Evolutionary conservation across 2,797 vertebrate genomes (phyloP).

Genomic region (Typhlichthys subterraneus): DNA sequence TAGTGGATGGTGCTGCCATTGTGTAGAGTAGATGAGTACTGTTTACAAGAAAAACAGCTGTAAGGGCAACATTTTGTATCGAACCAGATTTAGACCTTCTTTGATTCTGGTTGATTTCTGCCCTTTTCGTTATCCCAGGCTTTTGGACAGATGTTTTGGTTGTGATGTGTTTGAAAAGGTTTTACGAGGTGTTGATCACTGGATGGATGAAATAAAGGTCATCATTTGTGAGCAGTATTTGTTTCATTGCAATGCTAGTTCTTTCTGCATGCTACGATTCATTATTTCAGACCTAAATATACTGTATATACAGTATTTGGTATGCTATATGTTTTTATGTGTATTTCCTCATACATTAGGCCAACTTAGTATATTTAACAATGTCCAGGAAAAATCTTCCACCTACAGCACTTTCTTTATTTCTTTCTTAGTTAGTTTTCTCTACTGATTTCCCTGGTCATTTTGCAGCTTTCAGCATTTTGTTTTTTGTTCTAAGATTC

Average conservation of each 20-base stretch:
- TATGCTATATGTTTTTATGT: background rate
- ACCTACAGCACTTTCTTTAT: conserved; percentile 7
- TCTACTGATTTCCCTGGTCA: background rate
- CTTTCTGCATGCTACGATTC: too few relatives aligned
- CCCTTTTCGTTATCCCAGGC: background rate
- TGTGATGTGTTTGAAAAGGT: conserved; percentile 29
- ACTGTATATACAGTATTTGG: too few relatives aligned
- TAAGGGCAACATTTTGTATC: background rate
- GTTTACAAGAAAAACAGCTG: conserved; percentile 20
- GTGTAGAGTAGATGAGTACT: conserved; percentile 11
- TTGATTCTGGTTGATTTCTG: background rate
- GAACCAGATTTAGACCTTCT: conserved; percentile 17
- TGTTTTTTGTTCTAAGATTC: conserved; percentile 33
- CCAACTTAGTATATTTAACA: conserved; percentile 5
- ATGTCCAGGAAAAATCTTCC: conserved; percentile 12
- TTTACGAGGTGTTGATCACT: conserved; percentile 48
- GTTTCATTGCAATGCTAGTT: too few relatives aligned
- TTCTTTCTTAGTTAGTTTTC: background rate
- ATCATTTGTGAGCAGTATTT: background rate
- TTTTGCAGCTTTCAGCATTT: conserved; percentile 9
- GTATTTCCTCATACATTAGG: conserved; percentile 14
- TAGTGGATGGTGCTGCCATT: background rate
- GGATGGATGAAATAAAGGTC: conserved; percentile 44
- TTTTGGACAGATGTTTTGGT: conserved; percentile 27
- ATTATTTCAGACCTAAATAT: too few relatives aligned